Evolutionary conservation across 2,113 vertebrate genomes (phyloP).

Genomic region (Aldabrachelys gigantea): DNA sequence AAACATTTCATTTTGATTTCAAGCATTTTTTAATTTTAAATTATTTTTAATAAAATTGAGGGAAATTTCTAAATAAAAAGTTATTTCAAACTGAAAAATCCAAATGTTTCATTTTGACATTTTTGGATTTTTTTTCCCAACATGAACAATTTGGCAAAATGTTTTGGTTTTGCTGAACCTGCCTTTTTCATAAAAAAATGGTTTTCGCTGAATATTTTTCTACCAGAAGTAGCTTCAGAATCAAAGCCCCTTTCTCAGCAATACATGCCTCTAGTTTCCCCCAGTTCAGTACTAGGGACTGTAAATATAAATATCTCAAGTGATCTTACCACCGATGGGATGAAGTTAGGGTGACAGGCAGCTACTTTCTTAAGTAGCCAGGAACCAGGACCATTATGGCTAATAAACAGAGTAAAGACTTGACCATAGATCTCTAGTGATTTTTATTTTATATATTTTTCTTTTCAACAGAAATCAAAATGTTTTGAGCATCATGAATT

Average conservation of each 20-base stretch:
- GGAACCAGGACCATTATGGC: background rate
- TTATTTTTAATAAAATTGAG: background rate
- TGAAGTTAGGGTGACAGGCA: background rate
- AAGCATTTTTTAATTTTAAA: background rate
- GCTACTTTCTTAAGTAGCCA: background rate
- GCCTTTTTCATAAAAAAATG: background rate
- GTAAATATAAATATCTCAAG: background rate
- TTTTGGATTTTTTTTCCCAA: background rate
- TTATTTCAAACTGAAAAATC: background rate
- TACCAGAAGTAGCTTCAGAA: background rate
- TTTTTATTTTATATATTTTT: background rate
- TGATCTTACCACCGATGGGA: fast-evolving
- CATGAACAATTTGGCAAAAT: background rate
- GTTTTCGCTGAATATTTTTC: background rate
- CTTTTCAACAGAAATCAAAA: background rate
- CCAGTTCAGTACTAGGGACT: background rate
- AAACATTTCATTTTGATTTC: background rate
- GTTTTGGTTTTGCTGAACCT: background rate
- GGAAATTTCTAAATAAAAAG: background rate
- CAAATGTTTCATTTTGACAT: background rate
- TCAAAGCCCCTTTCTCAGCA: background rate
- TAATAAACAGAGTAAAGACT: background rate
- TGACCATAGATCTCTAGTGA: background rate
- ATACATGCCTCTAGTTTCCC: background rate
- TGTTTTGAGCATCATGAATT: background rate